Conservation (phyloP, 2,797 vertebrate genomes). For the Masticophis lateralis region DNA sequence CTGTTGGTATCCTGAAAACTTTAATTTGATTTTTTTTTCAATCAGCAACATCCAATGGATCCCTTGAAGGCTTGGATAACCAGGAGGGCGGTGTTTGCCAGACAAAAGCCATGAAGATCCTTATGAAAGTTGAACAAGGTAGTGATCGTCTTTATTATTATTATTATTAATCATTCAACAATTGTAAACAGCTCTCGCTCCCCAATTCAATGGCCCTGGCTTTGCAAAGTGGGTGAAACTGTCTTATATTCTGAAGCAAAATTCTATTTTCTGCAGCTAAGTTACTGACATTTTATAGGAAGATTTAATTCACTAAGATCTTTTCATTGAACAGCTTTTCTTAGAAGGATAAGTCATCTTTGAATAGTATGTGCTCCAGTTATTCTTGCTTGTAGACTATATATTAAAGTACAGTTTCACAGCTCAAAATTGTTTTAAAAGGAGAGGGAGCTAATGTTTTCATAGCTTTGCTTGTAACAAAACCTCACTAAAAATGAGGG, state of each 20-base stretch:
- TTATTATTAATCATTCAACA: slow-evolving; percentile 55
- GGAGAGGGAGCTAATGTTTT: slow-evolving; percentile 60
- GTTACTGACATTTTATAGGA: slow-evolving; percentile 62
- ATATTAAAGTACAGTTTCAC: slow-evolving; percentile 59
- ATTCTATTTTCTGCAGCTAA: slow-evolving; percentile 55
- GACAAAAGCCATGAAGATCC: slow-evolving; percentile 98
- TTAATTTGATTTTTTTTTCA: slow-evolving; percentile 74
- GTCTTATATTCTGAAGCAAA: slow-evolving; percentile 56
- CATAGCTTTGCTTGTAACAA: slow-evolving; percentile 64
- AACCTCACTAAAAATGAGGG: slow-evolving; percentile 59
- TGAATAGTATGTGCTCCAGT: slow-evolving; percentile 54
- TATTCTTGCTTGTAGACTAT: slow-evolving; percentile 64
- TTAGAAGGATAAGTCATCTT: slow-evolving; percentile 57
- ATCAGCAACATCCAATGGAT: slow-evolving; percentile 96
- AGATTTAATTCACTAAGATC: slow-evolving; percentile 46
- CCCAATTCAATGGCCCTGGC: slow-evolving; percentile 50
- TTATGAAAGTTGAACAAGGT: slow-evolving; percentile 99
- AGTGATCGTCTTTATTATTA: slow-evolving; percentile 69
- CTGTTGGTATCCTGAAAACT: slow-evolving; percentile 71
- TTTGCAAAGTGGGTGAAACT: slow-evolving; percentile 48
- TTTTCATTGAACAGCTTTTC: slow-evolving; percentile 53
- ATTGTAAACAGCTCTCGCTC: slow-evolving; percentile 56
- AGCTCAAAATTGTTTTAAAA: slow-evolving; percentile 65
- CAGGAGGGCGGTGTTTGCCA: slow-evolving; percentile 97
- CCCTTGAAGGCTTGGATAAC: slow-evolving; percentile 97